Base-by-base conservation (phyloP, 2,113 vertebrate genomes). In the Stegostoma tigrinum region DNA sequence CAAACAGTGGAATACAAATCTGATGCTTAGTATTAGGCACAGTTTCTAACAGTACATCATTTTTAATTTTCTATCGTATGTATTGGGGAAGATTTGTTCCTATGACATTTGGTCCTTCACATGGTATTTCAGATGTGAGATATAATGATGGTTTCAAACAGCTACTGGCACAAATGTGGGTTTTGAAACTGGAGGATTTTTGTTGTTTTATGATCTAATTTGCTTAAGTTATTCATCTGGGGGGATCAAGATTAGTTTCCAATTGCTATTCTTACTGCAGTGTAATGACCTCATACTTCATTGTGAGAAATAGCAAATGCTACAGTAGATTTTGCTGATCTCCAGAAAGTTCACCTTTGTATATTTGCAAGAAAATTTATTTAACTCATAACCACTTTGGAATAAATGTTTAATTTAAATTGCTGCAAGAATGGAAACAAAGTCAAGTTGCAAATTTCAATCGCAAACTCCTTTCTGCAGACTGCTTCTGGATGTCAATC, bases 201-300 rank as follows among this genome's bases (percentile, higher is more conserved):
- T 95, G 42, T 95, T 95, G 94, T 52, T 34, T 95, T 70, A 95
- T 52, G 94, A 52, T 72, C 66, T 72, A 75, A 95, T 95, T 95
- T 95, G 94, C 72, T 75, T 95, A 95, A 95, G 72, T 72, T 72
- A 95, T 95, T 95, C 67, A 72, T 95, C 68, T 95, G 6, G 52
- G 94, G 94, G 68, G 67, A 95, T 48, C 72, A 67, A 45, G 93
- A 21, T 15, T 72, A 48, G 24, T 75, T 48, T 52, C 10, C 23
- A 42, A 48, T 27, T 72, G 70, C 23, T 19, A 45, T 95, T 72
- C 45, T 42, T 72, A 72, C 72, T 61, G 55, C 68, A 24, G 24
- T 27, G 45, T 72, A 30, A 68, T 68, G 70, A 95, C 38, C 67
- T 95, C 10, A 48, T 75, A 52, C 68, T 72, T 61, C 72, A 42